Percentiles rank a stretch among this genome's conserved stretches.
phyloP scores from a whole-genome alignment of 2,888 invertebrate genomes.

The Amphipoea oculea region DNA sequence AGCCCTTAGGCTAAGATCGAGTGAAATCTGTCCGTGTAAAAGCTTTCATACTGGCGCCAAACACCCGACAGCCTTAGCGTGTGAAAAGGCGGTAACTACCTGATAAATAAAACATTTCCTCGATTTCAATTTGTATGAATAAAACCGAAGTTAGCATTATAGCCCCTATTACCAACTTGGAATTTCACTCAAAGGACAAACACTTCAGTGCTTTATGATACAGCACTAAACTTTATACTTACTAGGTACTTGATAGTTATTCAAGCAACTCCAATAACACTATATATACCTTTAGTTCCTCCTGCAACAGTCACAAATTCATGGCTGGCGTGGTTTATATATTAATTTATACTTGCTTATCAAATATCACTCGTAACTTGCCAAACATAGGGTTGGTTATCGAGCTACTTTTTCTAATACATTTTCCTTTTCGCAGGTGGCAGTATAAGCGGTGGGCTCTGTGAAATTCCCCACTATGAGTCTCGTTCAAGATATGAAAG shows the following conservation, averaged over 20 bases:
- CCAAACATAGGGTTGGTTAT: constrained; percentile 65
- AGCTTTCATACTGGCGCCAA: constrained; percentile 26
- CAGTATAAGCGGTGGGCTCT: constrained; percentile 76
- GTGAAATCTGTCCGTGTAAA: not conserved
- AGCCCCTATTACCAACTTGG: constrained; percentile 31
- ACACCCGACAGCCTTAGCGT: constrained; percentile 20
- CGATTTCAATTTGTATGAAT: constrained; percentile 34
- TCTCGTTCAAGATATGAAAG: constrained; percentile 68
- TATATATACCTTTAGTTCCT: constrained; percentile 70
- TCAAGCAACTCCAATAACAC: constrained; percentile 71
- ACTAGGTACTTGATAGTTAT: constrained; percentile 45
- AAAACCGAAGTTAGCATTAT: constrained; percentile 18
- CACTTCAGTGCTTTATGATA: constrained; percentile 45
- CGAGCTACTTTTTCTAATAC: constrained; percentile 69
- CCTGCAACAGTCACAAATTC: constrained; percentile 77
- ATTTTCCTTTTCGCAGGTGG: constrained; percentile 80
- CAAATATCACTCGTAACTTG: constrained; percentile 59
- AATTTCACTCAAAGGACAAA: constrained; percentile 47
- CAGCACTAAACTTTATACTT: constrained; percentile 39
- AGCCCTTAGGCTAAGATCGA: not conserved
- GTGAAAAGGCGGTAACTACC: constrained; percentile 21
- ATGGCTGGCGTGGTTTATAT: constrained; percentile 70
- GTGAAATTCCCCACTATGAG: constrained; percentile 77
- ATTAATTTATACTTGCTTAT: constrained; percentile 67
- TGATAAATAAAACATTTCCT: constrained; percentile 39